Evolutionary conservation across 2,113 vertebrate genomes (phyloP), one percentile per base, ranked within the genome.

Genomic region (Centrocercus urophasianus): DNA sequence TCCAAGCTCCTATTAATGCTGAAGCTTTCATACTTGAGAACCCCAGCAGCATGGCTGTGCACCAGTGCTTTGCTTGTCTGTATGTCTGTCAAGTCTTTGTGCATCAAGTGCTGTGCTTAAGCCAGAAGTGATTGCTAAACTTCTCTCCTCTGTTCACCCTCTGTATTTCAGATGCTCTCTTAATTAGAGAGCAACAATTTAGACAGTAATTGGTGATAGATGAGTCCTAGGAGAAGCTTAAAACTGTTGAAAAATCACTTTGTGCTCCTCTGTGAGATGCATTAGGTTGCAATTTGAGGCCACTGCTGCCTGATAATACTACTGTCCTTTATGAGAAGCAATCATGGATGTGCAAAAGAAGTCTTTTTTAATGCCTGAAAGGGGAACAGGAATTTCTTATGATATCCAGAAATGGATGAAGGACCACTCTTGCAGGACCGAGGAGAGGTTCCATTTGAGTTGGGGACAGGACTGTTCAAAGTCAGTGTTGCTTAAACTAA

Each of bases 21-120:
- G 76, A 70, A 75, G 91, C 83, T 90, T 97, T 88, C 95, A 92
- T 83, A 86, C 80, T 83, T 86, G 83, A 90, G 94, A 86, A 54
- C 91, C 86, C 85, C 70, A 95, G 90, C 83, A 97, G 95, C 93
- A 84, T 94, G 96, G 94, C 95, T 95, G 83, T 95, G 95, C 95
- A 90, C 90, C 57, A 83, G 94, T 93, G 96, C 92, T 93, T 95
- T 95, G 96, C 95, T 95, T 95, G 74, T 96, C 80, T 86, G 94
- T 96, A 86, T 90, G 95, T 96, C 89, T 96, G 94, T 94, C 89
- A 54, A 72, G 91, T 95, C 89, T 95, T 74, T 90, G 88, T 96
- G 94, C 90, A 90, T 95, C 88, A 48, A 91, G 86, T 0, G 20
- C 90, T 95, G 92, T 93, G 94, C 92, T 93, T 83, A 88, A 73